phyloP scores from a whole-genome alignment of 2,888 invertebrate species.

The Drosophila pullipes region DNA sequence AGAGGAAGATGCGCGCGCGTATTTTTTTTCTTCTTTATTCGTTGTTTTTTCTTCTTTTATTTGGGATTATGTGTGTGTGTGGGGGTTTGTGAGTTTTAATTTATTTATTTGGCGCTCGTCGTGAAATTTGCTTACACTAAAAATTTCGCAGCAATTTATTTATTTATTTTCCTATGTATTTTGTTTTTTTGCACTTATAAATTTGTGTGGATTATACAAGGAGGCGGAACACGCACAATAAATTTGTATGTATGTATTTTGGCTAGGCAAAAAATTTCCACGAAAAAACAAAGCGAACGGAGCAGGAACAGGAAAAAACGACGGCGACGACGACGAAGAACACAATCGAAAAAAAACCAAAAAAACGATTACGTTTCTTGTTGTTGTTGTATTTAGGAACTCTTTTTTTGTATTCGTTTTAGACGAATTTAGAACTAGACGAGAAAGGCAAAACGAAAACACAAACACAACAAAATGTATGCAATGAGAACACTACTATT shows the following conservation, averaged over 20 bases:
- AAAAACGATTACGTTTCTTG: constrained; percentile 45
- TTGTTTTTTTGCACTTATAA: constrained; percentile 21
- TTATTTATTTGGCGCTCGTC: constrained; percentile 43
- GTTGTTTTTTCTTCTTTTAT: constrained; percentile 17
- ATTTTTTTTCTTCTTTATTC: constrained; percentile 33
- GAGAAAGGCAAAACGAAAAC: constrained; percentile 48
- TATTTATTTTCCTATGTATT: neutral
- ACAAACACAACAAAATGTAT: constrained; percentile 57
- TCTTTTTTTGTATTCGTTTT: constrained; percentile 35
- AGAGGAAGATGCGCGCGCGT: constrained; percentile 73
- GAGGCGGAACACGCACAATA: constrained; percentile 18
- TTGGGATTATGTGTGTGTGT: constrained; percentile 8
- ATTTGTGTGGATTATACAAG: constrained; percentile 23
- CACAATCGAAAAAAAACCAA: constrained; percentile 14
- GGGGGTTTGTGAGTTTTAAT: constrained; percentile 35
- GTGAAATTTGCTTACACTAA: constrained; percentile 34
- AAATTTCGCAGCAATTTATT: constrained; percentile 33
- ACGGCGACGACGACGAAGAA: constrained; percentile 11
- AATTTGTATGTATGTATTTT: constrained; percentile 19
- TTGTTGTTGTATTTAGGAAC: constrained; percentile 54
- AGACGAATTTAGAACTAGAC: constrained; percentile 51
- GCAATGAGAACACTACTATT: constrained; percentile 45
- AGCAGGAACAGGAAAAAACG: constrained; percentile 41
- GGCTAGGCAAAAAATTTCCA: constrained; percentile 52
- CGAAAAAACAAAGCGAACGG: constrained; percentile 31